Percentiles rank a stretch among this genome's conserved stretches.
These are phyloP conservation scores for Enteromius treurensis DNA, from an alignment of 2,797 vertebrate species.

Conservation along the genomic window DNA sequence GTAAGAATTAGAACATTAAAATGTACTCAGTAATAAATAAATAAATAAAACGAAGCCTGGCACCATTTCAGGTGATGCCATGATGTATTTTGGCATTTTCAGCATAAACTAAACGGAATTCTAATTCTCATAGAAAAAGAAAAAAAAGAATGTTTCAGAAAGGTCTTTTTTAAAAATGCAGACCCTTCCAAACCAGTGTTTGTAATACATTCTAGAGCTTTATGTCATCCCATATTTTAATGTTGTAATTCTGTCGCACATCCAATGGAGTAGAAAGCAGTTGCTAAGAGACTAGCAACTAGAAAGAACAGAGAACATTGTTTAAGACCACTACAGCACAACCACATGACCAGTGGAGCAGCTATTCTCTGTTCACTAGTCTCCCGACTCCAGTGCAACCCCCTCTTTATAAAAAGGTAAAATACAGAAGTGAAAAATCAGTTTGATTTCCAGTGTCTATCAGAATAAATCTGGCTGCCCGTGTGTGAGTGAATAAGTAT, in stretches of 20 bases:
- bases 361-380: neutral
- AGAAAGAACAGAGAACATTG: constrained; percentile 4
- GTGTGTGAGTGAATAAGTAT: constrained; percentile 50
- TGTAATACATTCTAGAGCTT: constrained; percentile 34
- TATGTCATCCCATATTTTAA: constrained; percentile 29
- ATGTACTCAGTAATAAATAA: constrained; percentile 39
- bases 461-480: constrained; percentile 43
- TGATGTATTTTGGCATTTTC: constrained; percentile 1
- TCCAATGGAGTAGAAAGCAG: neutral
- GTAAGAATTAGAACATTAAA: constrained; percentile 44
- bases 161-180: neutral
- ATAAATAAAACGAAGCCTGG: constrained; percentile 39
- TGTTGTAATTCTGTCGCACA: constrained; percentile 45
- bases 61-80: neutral
- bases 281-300: constrained; percentile 26
- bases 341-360: constrained; percentile 3
- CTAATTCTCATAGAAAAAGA: neutral
- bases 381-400: constrained; percentile 36
- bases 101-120: neutral
- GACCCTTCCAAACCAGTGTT: constrained; percentile 28
- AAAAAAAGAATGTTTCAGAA: neutral
- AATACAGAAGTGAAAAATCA: constrained; percentile 42
- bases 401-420: constrained; percentile 46
- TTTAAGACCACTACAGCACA: constrained; percentile 8
- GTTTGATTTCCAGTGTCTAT: constrained; percentile 53